A percentile compares a stretch with the other conserved stretches of the same genome.
phyloP scores from a whole-genome alignment of 1,140 invertebrate species.

The Akabosia matsudoensis region DNA sequence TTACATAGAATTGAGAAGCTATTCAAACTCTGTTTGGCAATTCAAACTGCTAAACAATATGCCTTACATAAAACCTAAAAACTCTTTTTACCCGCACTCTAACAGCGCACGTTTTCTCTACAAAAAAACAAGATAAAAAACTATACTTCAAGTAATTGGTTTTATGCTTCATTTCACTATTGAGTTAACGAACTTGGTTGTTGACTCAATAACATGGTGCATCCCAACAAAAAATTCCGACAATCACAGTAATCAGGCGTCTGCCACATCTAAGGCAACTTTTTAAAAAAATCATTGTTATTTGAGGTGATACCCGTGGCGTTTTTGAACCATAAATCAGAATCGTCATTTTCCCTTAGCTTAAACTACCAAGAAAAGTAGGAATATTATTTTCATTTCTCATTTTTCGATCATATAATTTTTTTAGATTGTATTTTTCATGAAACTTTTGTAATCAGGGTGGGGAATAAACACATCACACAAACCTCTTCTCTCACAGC shows the following conservation, averaged over 20 bases:
- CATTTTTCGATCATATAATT: not conserved
- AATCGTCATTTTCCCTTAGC: not conserved
- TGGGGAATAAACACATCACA: too few relatives aligned
- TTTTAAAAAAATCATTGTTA: not conserved
- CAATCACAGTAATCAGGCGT: slow-evolving; percentile 18
- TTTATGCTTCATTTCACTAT: not conserved
- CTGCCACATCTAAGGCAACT: not conserved
- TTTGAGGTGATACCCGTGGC: not conserved
- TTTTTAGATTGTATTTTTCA: too few relatives aligned
- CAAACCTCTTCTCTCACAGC: too few relatives aligned
- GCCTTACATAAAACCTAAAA: too few relatives aligned
- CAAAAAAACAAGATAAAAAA: not conserved
- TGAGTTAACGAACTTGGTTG: not conserved
- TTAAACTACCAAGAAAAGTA: not conserved
- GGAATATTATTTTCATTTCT: not conserved
- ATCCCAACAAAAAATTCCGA: not conserved
- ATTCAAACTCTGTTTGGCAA: too few relatives aligned
- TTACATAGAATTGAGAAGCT: too few relatives aligned
- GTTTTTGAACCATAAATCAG: not conserved
- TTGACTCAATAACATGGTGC: not conserved
- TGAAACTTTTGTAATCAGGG: too few relatives aligned
- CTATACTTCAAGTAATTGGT: not conserved
- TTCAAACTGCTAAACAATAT: too few relatives aligned
- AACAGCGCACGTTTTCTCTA: not conserved
- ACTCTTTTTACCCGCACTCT: too few relatives aligned